These are phyloP conservation scores for Thalpophila matura DNA, from an alignment of 2,888 invertebrate species.

Conservation along the genomic window DNA sequence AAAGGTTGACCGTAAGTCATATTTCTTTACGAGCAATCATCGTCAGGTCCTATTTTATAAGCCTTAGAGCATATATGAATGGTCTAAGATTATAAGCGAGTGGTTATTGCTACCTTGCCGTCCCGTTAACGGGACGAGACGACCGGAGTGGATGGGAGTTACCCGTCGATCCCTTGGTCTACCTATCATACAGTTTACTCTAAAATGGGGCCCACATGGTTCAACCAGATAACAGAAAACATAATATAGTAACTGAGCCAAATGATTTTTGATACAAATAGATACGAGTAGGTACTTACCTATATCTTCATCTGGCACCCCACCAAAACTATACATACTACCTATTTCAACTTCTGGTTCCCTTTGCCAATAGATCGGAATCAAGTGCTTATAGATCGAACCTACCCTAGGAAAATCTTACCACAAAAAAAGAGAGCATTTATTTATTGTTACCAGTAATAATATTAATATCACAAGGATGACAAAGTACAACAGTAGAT, in stretches of 20 bases:
- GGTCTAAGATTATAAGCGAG: too few species aligned
- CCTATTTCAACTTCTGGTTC: conserved; percentile 34
- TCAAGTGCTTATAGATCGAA: conserved; percentile 8
- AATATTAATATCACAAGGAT: conserved; percentile 21
- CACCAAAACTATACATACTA: conserved; percentile 31
- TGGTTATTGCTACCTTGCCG: too few species aligned
- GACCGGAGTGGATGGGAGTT: too few species aligned
- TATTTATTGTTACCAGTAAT: background rate
- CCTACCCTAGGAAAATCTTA: background rate
- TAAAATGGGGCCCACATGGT: background rate
- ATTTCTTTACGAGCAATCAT: too few species aligned
- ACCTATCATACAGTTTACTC: too few species aligned
- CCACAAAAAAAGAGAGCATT: too few species aligned
- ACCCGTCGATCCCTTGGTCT: too few species aligned
- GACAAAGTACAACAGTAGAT: conserved; percentile 36
- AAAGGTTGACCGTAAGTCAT: too few species aligned
- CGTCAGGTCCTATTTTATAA: too few species aligned
- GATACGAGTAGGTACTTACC: too few species aligned
- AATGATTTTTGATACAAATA: conserved; percentile 29
- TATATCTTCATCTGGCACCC: conserved; percentile 25
- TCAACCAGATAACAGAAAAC: background rate
- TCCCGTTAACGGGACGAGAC: too few species aligned
- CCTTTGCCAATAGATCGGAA: conserved; percentile 42
- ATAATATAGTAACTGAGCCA: conserved; percentile 24
- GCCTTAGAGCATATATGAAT: too few species aligned